Conservation (phyloP, 2,797 vertebrate genomes). For the Sebastes umbrosus region DNA sequence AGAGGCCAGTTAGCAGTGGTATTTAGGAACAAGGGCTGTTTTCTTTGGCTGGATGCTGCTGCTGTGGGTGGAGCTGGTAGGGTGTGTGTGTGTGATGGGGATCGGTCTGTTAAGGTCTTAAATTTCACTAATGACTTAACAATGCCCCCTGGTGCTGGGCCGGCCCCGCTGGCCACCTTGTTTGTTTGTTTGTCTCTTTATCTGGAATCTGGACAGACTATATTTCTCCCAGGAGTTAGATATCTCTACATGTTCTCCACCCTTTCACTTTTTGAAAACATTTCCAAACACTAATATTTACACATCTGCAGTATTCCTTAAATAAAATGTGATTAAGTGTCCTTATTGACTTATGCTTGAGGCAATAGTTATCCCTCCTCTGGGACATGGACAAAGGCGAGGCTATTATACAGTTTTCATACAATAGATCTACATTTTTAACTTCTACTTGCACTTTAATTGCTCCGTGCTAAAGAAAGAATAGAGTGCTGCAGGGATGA, state of each 20-base stretch:
- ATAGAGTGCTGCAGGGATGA: background rate
- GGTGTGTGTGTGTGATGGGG: constrained; percentile 11
- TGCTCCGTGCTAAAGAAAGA: background rate
- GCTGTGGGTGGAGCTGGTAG: constrained; percentile 44
- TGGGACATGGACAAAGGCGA: background rate
- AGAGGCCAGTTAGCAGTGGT: constrained; percentile 65
- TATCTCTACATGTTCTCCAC: constrained; percentile 16
- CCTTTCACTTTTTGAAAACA: constrained; percentile 35
- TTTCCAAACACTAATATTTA: constrained; percentile 53
- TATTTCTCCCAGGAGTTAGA: constrained; percentile 44
- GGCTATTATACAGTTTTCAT: background rate
- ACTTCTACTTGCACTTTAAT: background rate
- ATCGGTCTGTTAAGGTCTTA: constrained; percentile 69
- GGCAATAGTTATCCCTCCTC: constrained; percentile 3
- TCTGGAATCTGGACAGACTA: constrained; percentile 59
- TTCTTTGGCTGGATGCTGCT: constrained; percentile 68
- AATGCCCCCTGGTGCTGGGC: constrained; percentile 76
- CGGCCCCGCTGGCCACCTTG: constrained; percentile 56
- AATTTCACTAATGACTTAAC: constrained; percentile 85
- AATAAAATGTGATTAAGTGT: constrained; percentile 27
- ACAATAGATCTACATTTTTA: background rate
- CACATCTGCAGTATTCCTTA: constrained; percentile 34
- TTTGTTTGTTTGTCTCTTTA: constrained; percentile 78
- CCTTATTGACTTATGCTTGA: constrained; percentile 2
- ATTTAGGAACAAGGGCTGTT: constrained; percentile 68